phyloP scores from a whole-genome alignment of 1,140 invertebrate genomes.

The Aplysia californica region DNA sequence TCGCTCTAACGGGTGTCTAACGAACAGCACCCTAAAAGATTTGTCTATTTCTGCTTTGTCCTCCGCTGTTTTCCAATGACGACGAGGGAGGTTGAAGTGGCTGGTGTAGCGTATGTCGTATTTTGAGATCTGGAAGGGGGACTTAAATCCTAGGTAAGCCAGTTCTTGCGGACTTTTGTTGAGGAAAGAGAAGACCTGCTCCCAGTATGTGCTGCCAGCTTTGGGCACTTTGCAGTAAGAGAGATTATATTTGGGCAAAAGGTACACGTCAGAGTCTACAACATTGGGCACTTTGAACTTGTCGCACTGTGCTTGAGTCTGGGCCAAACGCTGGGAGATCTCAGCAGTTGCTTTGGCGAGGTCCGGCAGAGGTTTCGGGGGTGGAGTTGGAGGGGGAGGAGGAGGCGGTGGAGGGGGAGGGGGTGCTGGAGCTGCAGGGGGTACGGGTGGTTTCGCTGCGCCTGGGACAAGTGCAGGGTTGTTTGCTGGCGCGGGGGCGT shows the following conservation, averaged over 20 bases:
- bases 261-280: slow-evolving; percentile 13
- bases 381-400: not conserved
- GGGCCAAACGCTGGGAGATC: not conserved
- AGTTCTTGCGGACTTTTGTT: not conserved
- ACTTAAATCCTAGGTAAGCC: not conserved
- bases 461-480: too few relatives aligned
- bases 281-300: slow-evolving; percentile 16
- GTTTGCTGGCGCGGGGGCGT: too few relatives aligned
- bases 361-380: slow-evolving; percentile 6
- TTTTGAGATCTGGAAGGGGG: slow-evolving; percentile 25
- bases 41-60: not conserved
- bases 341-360: not conserved
- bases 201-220: slow-evolving; percentile 19
- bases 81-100: slow-evolving; percentile 15
- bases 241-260: slow-evolving; percentile 2
- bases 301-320: slow-evolving; percentile 6
- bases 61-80: not conserved
- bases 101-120: slow-evolving; percentile 25
- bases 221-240: slow-evolving; percentile 23
- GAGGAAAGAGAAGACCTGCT: slow-evolving; percentile 15
- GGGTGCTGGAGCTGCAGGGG: not conserved
- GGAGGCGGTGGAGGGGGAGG: not conserved
- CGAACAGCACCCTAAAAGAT: slow-evolving; percentile 5
- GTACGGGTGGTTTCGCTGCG: not conserved
- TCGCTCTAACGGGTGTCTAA: slow-evolving; percentile 15